These are phyloP conservation scores for Phycodurus eques DNA, from an alignment of 2,113 vertebrate species.

Conservation along the genomic window DNA sequence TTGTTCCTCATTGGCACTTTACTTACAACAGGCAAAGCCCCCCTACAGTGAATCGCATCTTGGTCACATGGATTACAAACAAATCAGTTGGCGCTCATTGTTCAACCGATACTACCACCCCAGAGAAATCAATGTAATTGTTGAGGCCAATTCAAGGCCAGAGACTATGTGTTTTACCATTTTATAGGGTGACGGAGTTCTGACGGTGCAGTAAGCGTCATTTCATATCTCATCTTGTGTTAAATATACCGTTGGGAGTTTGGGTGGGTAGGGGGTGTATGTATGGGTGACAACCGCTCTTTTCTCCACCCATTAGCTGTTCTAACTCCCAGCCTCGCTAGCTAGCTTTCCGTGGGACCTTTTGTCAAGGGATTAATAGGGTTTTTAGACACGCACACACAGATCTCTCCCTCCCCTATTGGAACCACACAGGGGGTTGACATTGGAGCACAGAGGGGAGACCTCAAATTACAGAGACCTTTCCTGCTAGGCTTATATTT, in stretches of 20 bases:
- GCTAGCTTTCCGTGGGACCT: slow-evolving; percentile 46
- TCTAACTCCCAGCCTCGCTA: slow-evolving; percentile 22
- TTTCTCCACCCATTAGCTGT: slow-evolving; percentile 53
- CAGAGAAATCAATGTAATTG: slow-evolving; percentile 17
- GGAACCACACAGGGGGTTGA: slow-evolving; percentile 62
- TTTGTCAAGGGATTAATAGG: slow-evolving; percentile 68
- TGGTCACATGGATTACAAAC: slow-evolving; percentile 67
- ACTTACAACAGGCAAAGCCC: slow-evolving; percentile 65
- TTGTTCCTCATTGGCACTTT: slow-evolving; percentile 63
- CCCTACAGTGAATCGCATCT: slow-evolving; percentile 61
- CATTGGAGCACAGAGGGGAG: slow-evolving; percentile 45
- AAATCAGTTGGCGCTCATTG: slow-evolving; percentile 48
- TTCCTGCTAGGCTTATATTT: slow-evolving; percentile 46
- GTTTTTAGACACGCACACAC: slow-evolving; percentile 54
- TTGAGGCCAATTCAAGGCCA: slow-evolving; percentile 4
- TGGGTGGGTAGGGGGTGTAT: slow-evolving; percentile 1
- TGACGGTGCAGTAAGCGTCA: slow-evolving; percentile 18
- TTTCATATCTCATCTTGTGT: slow-evolving; percentile 54
- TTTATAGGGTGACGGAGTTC: neutral
- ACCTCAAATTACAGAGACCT: slow-evolving; percentile 57
- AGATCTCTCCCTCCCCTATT: slow-evolving; percentile 53
- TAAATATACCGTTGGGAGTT: slow-evolving; percentile 49
- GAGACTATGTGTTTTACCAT: slow-evolving; percentile 2
- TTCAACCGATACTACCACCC: slow-evolving; percentile 34
- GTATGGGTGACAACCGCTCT: slow-evolving; percentile 36